Percentiles rank a stretch among this genome's conserved stretches.
phyloP scores from a whole-genome alignment of 2,888 invertebrate species.

The Habrosyne pyritoides region DNA sequence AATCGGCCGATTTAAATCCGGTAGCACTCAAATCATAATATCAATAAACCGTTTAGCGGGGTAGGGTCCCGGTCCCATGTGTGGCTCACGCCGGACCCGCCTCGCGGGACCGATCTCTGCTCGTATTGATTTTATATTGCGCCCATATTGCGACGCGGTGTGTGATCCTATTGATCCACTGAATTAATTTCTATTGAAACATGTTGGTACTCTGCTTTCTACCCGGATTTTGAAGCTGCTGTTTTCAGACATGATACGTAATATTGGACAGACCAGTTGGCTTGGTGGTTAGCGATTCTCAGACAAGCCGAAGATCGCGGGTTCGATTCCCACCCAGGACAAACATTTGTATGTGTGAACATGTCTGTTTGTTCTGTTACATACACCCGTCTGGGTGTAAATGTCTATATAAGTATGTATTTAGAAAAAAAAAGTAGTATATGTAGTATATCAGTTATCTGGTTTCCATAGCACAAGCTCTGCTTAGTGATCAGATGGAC shows the following conservation, averaged over 20 bases:
- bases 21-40: slow-evolving; percentile 37
- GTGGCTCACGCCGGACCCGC: slow-evolving; percentile 29
- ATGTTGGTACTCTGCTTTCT: not conserved
- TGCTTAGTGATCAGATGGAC: too few species aligned
- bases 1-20: slow-evolving; percentile 21
- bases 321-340: too few species aligned
- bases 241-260: not conserved
- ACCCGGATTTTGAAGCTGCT: not conserved
- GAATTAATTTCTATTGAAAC: not conserved
- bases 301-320: too few species aligned
- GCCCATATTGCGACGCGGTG: slow-evolving; percentile 35
- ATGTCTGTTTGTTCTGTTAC: too few species aligned
- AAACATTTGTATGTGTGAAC: too few species aligned
- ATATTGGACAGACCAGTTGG: too few species aligned
- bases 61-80: slow-evolving; percentile 44
- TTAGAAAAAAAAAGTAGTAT: too few species aligned
- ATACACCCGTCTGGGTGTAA: too few species aligned
- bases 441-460: too few species aligned
- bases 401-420: too few species aligned
- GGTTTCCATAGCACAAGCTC: too few species aligned
- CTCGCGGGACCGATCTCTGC: slow-evolving; percentile 47
- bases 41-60: slow-evolving; percentile 43
- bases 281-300: too few species aligned
- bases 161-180: not conserved
- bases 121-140: slow-evolving; percentile 62